These are phyloP conservation scores for Telmatochromis bifrenatus DNA, from an alignment of 2,113 vertebrate species.

Conservation along the genomic window DNA sequence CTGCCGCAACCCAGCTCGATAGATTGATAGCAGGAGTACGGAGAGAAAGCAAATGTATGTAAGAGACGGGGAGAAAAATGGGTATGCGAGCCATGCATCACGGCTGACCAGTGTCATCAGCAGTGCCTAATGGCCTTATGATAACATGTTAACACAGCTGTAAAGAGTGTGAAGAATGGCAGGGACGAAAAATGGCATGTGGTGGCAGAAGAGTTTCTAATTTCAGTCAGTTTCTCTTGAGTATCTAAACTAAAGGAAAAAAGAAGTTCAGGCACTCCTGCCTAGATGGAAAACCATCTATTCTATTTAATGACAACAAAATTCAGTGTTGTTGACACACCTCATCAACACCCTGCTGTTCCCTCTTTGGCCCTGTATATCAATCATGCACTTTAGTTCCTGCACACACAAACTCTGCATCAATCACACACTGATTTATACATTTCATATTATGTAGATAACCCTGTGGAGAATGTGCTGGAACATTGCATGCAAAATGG, in stretches of 20 bases:
- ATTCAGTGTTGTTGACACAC: constrained; percentile 17
- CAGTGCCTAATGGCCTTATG: background rate
- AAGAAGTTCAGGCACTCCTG: background rate
- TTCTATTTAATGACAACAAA: constrained; percentile 26
- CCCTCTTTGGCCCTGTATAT: constrained; percentile 1
- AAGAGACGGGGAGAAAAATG: background rate
- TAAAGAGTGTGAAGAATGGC: background rate
- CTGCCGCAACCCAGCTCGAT: background rate
- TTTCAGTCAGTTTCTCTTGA: background rate
- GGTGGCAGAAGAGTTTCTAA: background rate
- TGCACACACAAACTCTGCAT: background rate
- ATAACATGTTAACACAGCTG: background rate
- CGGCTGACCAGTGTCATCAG: background rate
- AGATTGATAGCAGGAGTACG: background rate
- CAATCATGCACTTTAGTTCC: constrained; percentile 9
- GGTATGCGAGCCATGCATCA: background rate
- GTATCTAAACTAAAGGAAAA: background rate
- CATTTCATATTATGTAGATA: background rate
- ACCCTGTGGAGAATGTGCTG: background rate
- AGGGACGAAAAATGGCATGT: background rate
- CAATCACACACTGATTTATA: background rate
- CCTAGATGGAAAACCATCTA: background rate
- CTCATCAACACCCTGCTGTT: constrained; percentile 37
- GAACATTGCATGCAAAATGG: background rate
- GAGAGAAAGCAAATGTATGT: background rate